These are phyloP conservation scores for Leptura quadrifasciata DNA, from an alignment of 2,888 invertebrate species.

Conservation along the genomic window DNA sequence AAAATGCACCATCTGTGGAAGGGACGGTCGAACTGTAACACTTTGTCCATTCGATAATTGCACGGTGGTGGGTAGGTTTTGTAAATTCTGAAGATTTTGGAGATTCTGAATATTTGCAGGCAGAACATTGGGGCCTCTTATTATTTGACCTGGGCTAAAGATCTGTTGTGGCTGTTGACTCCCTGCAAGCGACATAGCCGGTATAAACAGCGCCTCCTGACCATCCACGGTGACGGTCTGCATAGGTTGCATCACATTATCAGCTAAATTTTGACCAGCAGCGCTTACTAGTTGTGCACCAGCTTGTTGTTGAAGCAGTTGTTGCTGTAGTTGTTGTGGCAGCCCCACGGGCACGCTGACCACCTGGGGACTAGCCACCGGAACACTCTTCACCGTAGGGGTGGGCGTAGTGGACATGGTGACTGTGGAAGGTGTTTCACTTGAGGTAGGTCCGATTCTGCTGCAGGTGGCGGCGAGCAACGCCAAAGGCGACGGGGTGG, in stretches of 20 bases:
- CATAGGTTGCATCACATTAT: slow-evolving; percentile 85
- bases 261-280: slow-evolving; percentile 72
- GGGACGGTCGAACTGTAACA: slow-evolving; percentile 80
- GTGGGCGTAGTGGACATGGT: slow-evolving; percentile 69
- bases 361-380: slow-evolving; percentile 73
- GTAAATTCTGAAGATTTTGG: slow-evolving; percentile 81
- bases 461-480: slow-evolving; percentile 87
- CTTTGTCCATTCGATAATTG: slow-evolving; percentile 85
- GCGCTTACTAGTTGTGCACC: slow-evolving; percentile 74
- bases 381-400: slow-evolving; percentile 66
- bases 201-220: slow-evolving; percentile 94
- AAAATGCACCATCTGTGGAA: slow-evolving; percentile 76
- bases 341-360: slow-evolving; percentile 76
- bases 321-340: slow-evolving; percentile 78
- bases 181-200: slow-evolving; percentile 81
- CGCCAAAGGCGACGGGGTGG: slow-evolving; percentile 83
- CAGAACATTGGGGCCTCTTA: slow-evolving; percentile 83
- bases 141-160: slow-evolving; percentile 82
- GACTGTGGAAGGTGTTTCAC: slow-evolving; percentile 73
- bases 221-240: slow-evolving; percentile 95
- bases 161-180: slow-evolving; percentile 76
- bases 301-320: slow-evolving; percentile 78
- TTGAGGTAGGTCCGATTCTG: slow-evolving; percentile 78
- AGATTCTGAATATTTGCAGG: slow-evolving; percentile 85
- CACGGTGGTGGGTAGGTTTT: slow-evolving; percentile 73